These are phyloP conservation scores for Portunus trituberculatus DNA, from an alignment of 1,140 invertebrate genomes.

Conservation along the genomic window DNA sequence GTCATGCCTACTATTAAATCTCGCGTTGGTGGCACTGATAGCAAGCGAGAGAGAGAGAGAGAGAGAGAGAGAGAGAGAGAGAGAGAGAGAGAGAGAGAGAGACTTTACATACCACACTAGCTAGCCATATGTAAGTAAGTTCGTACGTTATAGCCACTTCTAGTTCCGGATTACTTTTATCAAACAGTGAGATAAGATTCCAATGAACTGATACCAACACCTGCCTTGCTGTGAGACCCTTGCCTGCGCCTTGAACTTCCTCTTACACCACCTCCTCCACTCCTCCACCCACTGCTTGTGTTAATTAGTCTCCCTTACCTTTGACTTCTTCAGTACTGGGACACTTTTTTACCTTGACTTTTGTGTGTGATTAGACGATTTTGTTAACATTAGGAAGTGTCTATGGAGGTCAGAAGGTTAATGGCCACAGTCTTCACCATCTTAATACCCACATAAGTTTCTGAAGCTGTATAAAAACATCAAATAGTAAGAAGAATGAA, in stretches of 20 bases:
- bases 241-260: background rate
- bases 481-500: too few species aligned
- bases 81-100: background rate
- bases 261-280: background rate
- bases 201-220: background rate
- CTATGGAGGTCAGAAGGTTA: too few species aligned
- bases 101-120: slow-evolving; percentile 17
- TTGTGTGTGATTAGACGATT: too few species aligned
- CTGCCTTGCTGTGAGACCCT: background rate
- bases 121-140: background rate
- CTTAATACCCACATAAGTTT: too few species aligned
- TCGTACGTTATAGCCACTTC: background rate
- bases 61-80: slow-evolving; percentile 1
- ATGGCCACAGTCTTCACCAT: too few species aligned
- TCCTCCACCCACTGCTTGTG: background rate
- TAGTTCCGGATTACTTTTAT: slow-evolving; percentile 5
- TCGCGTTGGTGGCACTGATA: background rate
- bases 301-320: background rate
- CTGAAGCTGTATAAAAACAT: too few species aligned
- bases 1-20: background rate
- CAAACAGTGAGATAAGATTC: background rate
- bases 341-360: too few species aligned
- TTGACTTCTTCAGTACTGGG: too few species aligned
- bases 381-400: too few species aligned
- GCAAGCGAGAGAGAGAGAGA: background rate